Evolutionary conservation across 2,797 vertebrate genomes (phyloP), one percentile per base, ranked within the genome.

Genomic region (Sciaenops ocellatus): DNA sequence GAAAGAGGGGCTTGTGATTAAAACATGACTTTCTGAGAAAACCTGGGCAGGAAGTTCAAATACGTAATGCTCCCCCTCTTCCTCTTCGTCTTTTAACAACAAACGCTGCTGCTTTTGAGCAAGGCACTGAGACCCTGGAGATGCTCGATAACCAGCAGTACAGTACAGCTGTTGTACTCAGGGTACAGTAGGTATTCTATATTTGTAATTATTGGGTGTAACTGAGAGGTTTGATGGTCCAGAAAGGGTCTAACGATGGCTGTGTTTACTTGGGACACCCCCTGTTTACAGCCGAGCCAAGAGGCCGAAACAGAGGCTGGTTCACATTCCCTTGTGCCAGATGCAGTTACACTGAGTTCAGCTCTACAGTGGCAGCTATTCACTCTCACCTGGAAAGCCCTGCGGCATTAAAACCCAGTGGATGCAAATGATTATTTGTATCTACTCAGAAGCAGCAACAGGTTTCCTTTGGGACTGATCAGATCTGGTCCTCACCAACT

Each of bases 151-250:
- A 63, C 41, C 48, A 60, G 52, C 22, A 54, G 55, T 3, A 82
- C 78, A 89, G 59, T 68, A 20, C 81, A 13, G 11, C n/a, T 34
- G 62, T 34, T 89, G 76, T 84, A 26, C 42, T 70, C 15, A 0
- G 47, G 30, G 38, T 78, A 79, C 76, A 85, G 77, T 28, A 44
- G 47, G 13, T 76, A 75, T 85, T 82, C 44, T 82, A 73, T 82
- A 69, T 85, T 87, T 90, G 26, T 70, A 77, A 85, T 83, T 83
- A 80, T 63, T 74, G 78, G 91, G 85, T 86, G 87, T 85, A 82
- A 85, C 85, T 87, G 86, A 50, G 83, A 78, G 10, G 78, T 80
- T 68, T 83, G 61, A 85, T 67, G 67, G 66, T 42, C 71, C 55
- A 59, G 46, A 82, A 75, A 71, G 28, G 60, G 52, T 64, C 75